These are phyloP conservation scores for Eupeodes latifasciatus DNA, from an alignment of 2,888 invertebrate genomes.

Conservation along the genomic window DNA sequence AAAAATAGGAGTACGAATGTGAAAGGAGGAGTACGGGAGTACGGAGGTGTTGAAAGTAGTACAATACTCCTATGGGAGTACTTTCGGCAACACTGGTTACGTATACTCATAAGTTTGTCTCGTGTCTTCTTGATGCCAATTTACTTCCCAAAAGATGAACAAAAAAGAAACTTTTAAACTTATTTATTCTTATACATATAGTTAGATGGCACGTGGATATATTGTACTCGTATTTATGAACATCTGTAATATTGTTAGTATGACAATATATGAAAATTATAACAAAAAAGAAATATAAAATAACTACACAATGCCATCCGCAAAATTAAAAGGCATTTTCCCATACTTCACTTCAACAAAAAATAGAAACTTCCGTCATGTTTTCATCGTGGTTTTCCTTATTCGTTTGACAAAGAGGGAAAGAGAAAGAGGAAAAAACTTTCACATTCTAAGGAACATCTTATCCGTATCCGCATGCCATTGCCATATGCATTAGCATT, in stretches of 20 bases:
- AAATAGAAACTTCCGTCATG: background rate
- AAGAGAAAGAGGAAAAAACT: conserved; percentile 16
- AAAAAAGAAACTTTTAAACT: conserved; percentile 5
- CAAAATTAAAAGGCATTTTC: conserved; percentile 56
- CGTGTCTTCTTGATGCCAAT: background rate
- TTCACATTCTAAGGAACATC: conserved; percentile 52
- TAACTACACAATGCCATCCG: conserved; percentile 44
- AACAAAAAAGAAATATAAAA: conserved; percentile 9
- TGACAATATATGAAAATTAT: background rate
- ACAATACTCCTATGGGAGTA: no score
- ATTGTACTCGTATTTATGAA: background rate
- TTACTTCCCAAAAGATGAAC: background rate
- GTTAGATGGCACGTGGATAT: background rate
- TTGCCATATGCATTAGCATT: conserved; percentile 40
- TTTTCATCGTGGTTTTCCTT: background rate
- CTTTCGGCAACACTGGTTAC: no score
- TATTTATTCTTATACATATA: background rate
- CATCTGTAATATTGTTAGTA: no score
- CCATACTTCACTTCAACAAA: background rate
- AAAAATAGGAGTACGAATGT: no score
- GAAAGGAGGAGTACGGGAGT: no score
- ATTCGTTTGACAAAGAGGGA: background rate
- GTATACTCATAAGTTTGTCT: background rate
- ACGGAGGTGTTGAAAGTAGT: no score
- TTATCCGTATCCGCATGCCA: conserved; percentile 6